A percentile compares a stretch with the other conserved stretches of the same genome.
Evolutionary conservation across 2,888 invertebrate species (phyloP).

Genomic region (Archips xylosteana): DNA sequence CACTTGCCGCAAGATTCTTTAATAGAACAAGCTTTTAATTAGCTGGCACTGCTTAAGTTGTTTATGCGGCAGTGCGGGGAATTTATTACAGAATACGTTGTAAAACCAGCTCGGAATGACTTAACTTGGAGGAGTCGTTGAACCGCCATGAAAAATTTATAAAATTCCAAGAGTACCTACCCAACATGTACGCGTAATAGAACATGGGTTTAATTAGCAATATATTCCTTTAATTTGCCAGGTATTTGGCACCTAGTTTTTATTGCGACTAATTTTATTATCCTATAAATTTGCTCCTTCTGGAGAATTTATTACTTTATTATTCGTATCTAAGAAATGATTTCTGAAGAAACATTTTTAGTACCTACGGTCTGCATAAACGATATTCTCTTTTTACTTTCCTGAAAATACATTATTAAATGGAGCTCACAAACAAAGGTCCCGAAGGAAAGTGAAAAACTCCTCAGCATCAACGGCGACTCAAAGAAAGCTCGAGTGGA

Average conservation of each 20-base stretch:
- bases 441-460: too few relatives aligned
- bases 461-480: too few relatives aligned
- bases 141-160: conserved; percentile 11
- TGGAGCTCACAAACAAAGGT: too few relatives aligned
- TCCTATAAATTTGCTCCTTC: neutral
- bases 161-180: conserved; percentile 23
- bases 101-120: conserved; percentile 36
- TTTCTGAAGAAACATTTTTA: neutral
- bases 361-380: neutral
- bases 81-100: conserved; percentile 45
- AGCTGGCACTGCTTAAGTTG: conserved; percentile 52
- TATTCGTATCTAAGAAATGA: neutral
- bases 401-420: neutral
- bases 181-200: neutral
- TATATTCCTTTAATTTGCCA: conserved; percentile 15
- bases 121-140: conserved; percentile 29
- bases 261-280: conserved; percentile 3
- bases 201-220: conserved; percentile 6
- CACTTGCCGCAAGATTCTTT: conserved; percentile 57
- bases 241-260: conserved; percentile 13
- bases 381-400: neutral
- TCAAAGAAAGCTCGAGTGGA: too few relatives aligned
- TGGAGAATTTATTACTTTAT: neutral
- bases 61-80: conserved; percentile 49
- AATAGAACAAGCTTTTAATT: conserved; percentile 76